Evolutionary conservation across 2,113 vertebrate genomes (phyloP).

Genomic region (Todiramphus saurophagus): DNA sequence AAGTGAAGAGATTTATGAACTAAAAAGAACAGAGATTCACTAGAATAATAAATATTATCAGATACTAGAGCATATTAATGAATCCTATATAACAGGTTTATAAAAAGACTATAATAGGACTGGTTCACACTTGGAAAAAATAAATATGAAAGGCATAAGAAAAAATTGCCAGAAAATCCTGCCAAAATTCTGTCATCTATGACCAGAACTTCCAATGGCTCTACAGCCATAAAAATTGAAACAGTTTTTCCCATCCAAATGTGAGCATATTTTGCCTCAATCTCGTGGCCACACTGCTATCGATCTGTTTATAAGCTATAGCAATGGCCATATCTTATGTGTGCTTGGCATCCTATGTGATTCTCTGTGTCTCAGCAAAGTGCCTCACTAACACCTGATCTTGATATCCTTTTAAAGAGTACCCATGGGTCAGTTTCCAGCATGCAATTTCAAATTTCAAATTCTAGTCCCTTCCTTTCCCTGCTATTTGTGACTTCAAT

Average conservation of each 20-base stretch:
- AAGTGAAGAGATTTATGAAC: background rate
- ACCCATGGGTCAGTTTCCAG: background rate
- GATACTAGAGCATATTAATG: background rate
- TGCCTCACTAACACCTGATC: background rate
- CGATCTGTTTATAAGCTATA: accelerated
- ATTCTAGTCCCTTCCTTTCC: background rate
- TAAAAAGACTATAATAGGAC: background rate
- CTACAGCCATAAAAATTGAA: background rate
- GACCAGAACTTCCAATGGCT: background rate
- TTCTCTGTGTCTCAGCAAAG: background rate
- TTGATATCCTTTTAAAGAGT: background rate
- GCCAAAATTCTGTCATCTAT: background rate
- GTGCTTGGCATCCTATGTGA: background rate
- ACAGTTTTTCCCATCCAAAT: background rate
- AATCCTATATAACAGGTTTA: background rate
- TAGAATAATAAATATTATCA: background rate
- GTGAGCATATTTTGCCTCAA: background rate
- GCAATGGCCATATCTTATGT: accelerated
- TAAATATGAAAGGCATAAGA: background rate
- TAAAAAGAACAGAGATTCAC: background rate
- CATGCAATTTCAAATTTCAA: background rate
- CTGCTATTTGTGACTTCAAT: background rate
- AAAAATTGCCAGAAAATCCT: background rate
- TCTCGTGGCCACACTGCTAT: background rate
- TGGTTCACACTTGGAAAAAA: background rate